These are phyloP conservation scores for Vanessa tameamea DNA, from an alignment of 1,140 invertebrate genomes.

Conservation along the genomic window DNA sequence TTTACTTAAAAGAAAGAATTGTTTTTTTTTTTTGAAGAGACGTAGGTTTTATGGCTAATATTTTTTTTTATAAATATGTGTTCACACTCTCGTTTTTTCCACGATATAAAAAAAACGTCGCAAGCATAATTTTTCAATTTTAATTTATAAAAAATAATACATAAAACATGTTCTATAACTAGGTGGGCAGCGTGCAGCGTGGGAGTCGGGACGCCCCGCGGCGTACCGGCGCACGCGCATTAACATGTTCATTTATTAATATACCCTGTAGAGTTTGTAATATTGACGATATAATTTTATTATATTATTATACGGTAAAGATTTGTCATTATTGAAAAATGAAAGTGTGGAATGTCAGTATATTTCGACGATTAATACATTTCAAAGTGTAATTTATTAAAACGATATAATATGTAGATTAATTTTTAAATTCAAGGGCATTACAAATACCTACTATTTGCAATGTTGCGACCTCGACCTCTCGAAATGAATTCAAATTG, in stretches of 20 bases:
- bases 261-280: neutral
- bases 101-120: too few species aligned
- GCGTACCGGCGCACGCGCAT: constrained; percentile 20
- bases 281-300: constrained; percentile 7
- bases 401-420: too few species aligned
- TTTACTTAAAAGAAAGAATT: neutral
- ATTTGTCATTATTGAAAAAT: constrained; percentile 1
- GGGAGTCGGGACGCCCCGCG: constrained; percentile 24
- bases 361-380: neutral
- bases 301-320: constrained; percentile 4
- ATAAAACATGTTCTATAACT: neutral
- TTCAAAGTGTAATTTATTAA: too few species aligned
- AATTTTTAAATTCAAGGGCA: too few species aligned
- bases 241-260: constrained; percentile 29
- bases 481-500: too few species aligned
- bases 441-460: too few species aligned
- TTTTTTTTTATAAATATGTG: too few species aligned
- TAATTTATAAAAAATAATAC: neutral
- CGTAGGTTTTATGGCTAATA: too few species aligned
- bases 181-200: constrained; percentile 14
- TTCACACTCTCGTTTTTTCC: too few species aligned
- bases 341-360: neutral
- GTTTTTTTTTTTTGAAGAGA: too few species aligned
- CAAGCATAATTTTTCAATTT: too few species aligned
- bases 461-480: too few species aligned